Evolutionary conservation across 2,113 vertebrate genomes (phyloP), one percentile per base, ranked within the genome.

Genomic region (Prionailurus viverrinus): DNA sequence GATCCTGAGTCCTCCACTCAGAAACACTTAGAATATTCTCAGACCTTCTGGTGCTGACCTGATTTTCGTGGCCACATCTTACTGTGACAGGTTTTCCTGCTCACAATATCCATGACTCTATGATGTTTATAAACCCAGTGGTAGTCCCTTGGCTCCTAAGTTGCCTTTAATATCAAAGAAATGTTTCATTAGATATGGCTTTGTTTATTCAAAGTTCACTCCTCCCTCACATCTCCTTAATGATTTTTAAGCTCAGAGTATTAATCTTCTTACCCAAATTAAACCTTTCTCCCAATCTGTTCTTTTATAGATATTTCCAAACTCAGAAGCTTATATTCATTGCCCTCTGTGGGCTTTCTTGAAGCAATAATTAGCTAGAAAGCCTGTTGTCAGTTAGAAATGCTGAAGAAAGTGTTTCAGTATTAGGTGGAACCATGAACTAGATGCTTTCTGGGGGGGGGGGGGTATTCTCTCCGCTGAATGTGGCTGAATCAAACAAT

Each of bases 141-240:
- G 76, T 93, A 74, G 13, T 80, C 51, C 55, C 65, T 11, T 48
- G 79, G 83, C 29, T 96, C 31, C 36, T 81, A 79, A 96, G 5
- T 87, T 93, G 85, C 41, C 93, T 95, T 97, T 97, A 93, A 95
- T 89, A 96, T 51, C 3, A 73, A 82, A 89, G 69, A 69, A 66
- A 80, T 82, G 85, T 96, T 94, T 95, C 89, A 94, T 94, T 85
- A 94, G 81, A 89, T 39, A 51, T 83, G 87, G 55, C 68, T 97
- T 98, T 97, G 94, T 97, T 97, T 95, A 92, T 93, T 96, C 86
- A 68, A 93, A 94, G n/a, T 66, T 94, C 80, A 66, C 96, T 94
- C 82, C 9, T 93, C 63, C 55, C 45, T 97, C 94, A 91, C 63
- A 95, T 97, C 92, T 86, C 96, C 81, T 63, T 97, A 96, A 96